These are phyloP conservation scores for Dreissena rostriformis DNA, from an alignment of 1,140 invertebrate species.

Conservation along the genomic window DNA sequence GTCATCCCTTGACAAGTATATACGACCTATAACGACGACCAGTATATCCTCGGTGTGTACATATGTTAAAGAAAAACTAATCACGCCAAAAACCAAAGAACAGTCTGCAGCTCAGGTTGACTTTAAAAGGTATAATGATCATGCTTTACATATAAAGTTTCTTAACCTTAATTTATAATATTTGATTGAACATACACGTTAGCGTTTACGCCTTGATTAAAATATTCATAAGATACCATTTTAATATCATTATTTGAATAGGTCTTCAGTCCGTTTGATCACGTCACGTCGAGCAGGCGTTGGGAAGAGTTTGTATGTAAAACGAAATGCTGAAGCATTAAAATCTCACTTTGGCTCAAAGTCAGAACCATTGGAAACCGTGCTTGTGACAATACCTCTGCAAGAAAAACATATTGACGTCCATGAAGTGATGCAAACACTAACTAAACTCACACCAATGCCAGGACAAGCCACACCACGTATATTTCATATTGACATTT, in stretches of 20 bases:
- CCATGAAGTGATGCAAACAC: slow-evolving; percentile 43
- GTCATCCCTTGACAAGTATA: slow-evolving; percentile 29
- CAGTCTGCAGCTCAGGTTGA: neutral
- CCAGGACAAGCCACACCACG: slow-evolving; percentile 52
- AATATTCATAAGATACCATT: no score
- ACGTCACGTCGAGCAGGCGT: slow-evolving; percentile 68
- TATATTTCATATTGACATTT: slow-evolving; percentile 70
- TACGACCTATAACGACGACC: neutral
- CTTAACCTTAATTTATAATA: no score
- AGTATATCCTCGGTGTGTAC: neutral
- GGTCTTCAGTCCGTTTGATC: slow-evolving; percentile 66
- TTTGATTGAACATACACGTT: no score
- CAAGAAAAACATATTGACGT: slow-evolving; percentile 59
- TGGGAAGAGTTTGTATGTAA: slow-evolving; percentile 69
- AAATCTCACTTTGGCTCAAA: neutral
- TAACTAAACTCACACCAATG: slow-evolving; percentile 49
- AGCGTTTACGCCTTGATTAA: no score
- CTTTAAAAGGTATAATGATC: neutral
- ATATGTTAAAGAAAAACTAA: neutral
- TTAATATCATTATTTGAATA: slow-evolving; percentile 1
- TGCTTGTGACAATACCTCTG: slow-evolving; percentile 59
- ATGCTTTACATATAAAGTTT: no score
- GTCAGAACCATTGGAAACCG: neutral
- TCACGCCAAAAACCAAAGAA: neutral
- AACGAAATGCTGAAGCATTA: slow-evolving; percentile 56